Conservation (phyloP, 2,113 vertebrate species). For the Daubentonia madagascariensis region DNA sequence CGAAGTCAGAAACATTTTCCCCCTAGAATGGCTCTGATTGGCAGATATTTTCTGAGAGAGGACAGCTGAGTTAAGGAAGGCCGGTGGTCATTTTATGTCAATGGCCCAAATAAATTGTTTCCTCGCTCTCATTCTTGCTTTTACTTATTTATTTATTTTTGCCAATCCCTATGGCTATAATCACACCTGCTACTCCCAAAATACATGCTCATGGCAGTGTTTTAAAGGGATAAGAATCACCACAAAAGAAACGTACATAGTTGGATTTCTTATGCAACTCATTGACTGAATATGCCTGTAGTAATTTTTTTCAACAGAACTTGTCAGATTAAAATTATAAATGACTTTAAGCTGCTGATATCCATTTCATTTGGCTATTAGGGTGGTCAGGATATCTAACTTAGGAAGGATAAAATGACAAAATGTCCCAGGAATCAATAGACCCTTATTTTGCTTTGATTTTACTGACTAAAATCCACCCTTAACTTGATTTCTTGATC, state of each 20-base stretch:
- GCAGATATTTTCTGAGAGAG: conserved; percentile 73
- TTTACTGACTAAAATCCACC: conserved; percentile 17
- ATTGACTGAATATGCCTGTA: conserved; percentile 1
- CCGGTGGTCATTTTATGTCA: conserved; percentile 75
- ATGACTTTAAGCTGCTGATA: conserved; percentile 49
- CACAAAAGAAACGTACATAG: not conserved
- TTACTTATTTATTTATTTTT: not conserved
- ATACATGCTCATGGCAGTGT: conserved; percentile 32
- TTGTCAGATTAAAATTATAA: conserved; percentile 53
- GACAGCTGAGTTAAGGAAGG: conserved; percentile 69
- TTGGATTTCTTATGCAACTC: not conserved
- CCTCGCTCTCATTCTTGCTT: not conserved
- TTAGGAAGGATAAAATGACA: conserved; percentile 13
- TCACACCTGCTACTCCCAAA: conserved; percentile 55
- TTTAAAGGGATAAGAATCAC: conserved; percentile 58
- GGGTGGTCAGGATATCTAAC: not conserved
- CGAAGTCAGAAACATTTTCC: conserved; percentile 35
- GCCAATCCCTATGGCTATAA: conserved; percentile 47
- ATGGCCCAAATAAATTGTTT: conserved; percentile 54
- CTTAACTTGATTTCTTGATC: not conserved
- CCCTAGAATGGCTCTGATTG: conserved; percentile 63
- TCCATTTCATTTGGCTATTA: conserved; percentile 31
- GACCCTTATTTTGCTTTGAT: not conserved
- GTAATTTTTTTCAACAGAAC: conserved; percentile 39
- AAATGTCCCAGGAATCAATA: not conserved